Conservation (phyloP, 2,113 vertebrate genomes). For the Myotis davidii region DNA sequence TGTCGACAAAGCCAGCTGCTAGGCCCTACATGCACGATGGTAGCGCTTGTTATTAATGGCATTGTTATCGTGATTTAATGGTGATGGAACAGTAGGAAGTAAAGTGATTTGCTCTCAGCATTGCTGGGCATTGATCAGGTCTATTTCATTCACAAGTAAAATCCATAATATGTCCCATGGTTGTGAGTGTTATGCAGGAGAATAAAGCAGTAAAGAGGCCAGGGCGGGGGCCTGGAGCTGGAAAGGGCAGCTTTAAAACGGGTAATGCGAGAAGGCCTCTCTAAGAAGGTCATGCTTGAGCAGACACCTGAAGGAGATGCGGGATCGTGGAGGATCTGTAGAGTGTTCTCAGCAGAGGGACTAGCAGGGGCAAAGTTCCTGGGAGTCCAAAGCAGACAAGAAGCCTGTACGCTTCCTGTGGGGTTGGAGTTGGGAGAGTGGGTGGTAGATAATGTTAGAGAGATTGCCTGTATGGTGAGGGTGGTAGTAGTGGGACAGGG, state of each 20-base stretch:
- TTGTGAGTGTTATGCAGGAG: background rate
- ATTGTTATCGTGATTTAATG: accelerated
- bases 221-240: background rate
- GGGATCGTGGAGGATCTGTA: background rate
- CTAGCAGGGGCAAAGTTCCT: background rate
- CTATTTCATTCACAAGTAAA: background rate
- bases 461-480: background rate
- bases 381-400: background rate
- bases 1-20: accelerated
- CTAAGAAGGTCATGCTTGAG: background rate
- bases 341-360: background rate
- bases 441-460: background rate
- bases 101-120: background rate
- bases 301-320: background rate
- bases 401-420: background rate
- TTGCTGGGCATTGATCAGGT: background rate
- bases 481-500: background rate
- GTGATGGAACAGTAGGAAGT: background rate
- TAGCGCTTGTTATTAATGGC: background rate
- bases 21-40: accelerated
- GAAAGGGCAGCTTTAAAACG: background rate
- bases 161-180: background rate
- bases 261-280: background rate
- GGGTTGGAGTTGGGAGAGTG: background rate
- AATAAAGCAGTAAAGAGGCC: background rate